These are phyloP conservation scores for Calyptomena viridis DNA, from an alignment of 2,113 vertebrate species.

Conservation along the genomic window DNA sequence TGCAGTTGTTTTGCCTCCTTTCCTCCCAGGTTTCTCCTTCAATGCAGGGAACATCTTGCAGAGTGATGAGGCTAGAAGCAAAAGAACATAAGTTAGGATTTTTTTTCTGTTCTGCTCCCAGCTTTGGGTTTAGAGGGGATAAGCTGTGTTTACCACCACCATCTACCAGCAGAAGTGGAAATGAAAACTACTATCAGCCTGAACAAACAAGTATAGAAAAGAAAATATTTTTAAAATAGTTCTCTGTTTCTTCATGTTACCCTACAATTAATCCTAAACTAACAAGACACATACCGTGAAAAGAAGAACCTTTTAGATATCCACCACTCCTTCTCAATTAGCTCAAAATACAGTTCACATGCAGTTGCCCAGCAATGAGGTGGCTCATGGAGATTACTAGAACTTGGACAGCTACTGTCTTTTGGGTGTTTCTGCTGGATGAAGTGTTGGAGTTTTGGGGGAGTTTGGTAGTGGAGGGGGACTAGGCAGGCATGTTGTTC, in stretches of 20 bases:
- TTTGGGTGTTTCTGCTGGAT: background rate
- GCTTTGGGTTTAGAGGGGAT: background rate
- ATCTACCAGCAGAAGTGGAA: background rate
- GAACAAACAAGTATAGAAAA: background rate
- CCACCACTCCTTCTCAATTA: background rate
- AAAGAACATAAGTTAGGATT: fast-evolving
- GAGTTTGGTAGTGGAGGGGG: background rate
- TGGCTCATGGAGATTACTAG: background rate
- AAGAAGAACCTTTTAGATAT: background rate
- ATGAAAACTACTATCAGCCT: background rate
- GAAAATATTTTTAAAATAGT: background rate
- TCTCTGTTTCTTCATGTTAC: background rate
- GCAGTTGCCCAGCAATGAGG: background rate
- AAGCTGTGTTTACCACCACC: background rate
- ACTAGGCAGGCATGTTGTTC: background rate
- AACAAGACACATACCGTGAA: background rate
- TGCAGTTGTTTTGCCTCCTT: background rate
- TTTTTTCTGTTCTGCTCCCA: background rate
- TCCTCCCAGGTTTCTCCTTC: background rate
- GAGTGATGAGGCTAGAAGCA: background rate
- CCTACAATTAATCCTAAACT: background rate
- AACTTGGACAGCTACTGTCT: background rate
- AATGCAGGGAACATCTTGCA: background rate
- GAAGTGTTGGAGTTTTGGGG: background rate
- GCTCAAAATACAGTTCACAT: background rate